phyloP scores from a whole-genome alignment of 2,797 vertebrate genomes.

The Mormyrops attenuatus region DNA sequence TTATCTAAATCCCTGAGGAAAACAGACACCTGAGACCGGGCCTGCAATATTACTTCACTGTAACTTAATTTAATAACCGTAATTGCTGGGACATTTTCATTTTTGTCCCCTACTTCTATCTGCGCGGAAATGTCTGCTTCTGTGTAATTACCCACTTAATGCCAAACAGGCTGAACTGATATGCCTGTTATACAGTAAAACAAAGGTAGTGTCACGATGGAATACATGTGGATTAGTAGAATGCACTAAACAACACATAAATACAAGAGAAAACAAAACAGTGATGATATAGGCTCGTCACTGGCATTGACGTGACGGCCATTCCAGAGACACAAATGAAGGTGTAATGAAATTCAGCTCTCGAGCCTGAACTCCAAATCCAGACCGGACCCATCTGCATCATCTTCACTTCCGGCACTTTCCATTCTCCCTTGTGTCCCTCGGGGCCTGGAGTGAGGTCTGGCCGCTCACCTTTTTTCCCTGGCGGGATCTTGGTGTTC shows the following conservation, averaged over 20 bases:
- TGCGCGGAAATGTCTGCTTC: not conserved
- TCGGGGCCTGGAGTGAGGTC: not conserved
- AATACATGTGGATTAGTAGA: not conserved
- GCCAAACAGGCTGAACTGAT: not conserved
- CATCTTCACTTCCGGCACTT: not conserved
- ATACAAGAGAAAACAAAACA: not conserved
- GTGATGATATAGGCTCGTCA: not conserved
- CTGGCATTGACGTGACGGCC: not conserved
- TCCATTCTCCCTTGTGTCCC: not conserved
- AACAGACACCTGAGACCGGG: not conserved
- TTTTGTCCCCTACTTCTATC: not conserved
- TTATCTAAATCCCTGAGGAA: not conserved
- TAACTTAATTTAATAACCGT: slow-evolving; percentile 8
- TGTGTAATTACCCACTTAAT: slow-evolving; percentile 5
- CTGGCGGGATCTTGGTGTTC: slow-evolving; percentile 81
- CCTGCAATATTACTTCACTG: not conserved
- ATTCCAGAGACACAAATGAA: not conserved
- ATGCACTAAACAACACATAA: not conserved
- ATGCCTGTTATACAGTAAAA: slow-evolving; percentile 1
- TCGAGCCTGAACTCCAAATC: not conserved
- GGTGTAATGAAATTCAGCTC: not conserved
- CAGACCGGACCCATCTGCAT: not conserved
- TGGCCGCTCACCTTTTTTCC: slow-evolving; percentile 71
- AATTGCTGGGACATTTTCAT: slow-evolving; percentile 3
- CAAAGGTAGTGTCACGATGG: not conserved